phyloP scores from a whole-genome alignment of 2,797 vertebrate species.

The Momotus momota region DNA sequence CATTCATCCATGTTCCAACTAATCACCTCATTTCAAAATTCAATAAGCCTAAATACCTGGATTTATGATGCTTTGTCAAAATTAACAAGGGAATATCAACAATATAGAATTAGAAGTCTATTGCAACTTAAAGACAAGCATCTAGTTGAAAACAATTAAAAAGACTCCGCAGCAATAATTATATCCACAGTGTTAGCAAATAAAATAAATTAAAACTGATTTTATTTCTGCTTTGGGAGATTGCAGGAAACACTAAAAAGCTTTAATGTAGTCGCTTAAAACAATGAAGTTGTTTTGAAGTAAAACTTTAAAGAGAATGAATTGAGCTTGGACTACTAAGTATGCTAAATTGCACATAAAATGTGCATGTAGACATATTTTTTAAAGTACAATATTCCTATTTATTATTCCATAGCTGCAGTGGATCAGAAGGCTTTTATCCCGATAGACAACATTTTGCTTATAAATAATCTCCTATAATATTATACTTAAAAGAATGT shows the following conservation, averaged over 20 bases:
- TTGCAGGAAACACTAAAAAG: constrained; percentile 80
- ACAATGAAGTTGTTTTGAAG: constrained; percentile 77
- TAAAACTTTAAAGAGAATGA: constrained; percentile 79
- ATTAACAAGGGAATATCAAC: constrained; percentile 81
- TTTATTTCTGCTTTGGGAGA: constrained; percentile 86
- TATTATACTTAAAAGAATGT: background rate
- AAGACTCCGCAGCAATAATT: constrained; percentile 84
- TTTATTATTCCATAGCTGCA: constrained; percentile 25
- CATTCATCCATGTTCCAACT: constrained; percentile 81
- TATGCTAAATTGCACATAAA: constrained; percentile 65
- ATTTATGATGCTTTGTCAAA: constrained; percentile 86
- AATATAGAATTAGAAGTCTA: constrained; percentile 79
- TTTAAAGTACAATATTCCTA: constrained; percentile 21
- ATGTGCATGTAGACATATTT: constrained; percentile 40
- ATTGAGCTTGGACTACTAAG: constrained; percentile 57
- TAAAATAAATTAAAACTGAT: constrained; percentile 89
- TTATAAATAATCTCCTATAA: background rate
- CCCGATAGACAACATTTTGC: background rate
- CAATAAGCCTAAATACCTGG: constrained; percentile 88
- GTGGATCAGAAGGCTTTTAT: background rate
- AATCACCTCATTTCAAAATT: constrained; percentile 88
- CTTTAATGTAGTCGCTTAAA: constrained; percentile 81
- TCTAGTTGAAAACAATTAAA: constrained; percentile 87
- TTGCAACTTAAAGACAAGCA: constrained; percentile 83
- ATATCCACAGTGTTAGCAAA: constrained; percentile 85